phyloP scores from a whole-genome alignment of 2,113 vertebrate genomes.

The Dromiciops gliroides region DNA sequence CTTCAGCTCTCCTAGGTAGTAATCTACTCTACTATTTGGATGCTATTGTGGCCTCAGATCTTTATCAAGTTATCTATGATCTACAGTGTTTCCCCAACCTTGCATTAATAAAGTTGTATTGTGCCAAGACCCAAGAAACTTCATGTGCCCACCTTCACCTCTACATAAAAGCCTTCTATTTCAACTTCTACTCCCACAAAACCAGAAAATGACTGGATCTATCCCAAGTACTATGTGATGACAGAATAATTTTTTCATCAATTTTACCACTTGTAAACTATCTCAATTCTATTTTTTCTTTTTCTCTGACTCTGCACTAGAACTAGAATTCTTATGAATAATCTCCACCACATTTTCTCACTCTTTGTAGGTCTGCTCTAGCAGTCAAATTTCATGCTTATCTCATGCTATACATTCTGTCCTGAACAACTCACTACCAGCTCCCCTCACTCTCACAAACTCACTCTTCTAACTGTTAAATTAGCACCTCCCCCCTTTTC shows the following conservation, averaged over 20 bases:
- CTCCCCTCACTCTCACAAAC: neutral
- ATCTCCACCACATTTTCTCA: neutral
- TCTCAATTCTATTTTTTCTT: neutral
- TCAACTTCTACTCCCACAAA: neutral
- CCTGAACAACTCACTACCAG: neutral
- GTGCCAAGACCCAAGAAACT: no score
- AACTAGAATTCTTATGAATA: neutral
- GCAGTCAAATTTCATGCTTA: neutral
- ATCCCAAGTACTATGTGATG: neutral
- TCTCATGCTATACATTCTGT: neutral
- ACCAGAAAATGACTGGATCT: neutral
- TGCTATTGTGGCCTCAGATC: no score
- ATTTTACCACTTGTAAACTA: neutral
- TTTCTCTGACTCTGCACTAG: neutral
- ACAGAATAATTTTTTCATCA: neutral
- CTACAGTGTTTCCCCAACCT: no score
- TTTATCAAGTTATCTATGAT: no score
- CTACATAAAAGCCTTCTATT: neutral
- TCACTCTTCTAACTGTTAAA: neutral
- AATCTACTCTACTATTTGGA: neutral
- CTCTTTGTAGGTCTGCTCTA: neutral
- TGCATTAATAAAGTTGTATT: no score
- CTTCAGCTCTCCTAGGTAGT: no score
- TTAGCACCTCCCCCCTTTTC: neutral
- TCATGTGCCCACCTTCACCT: no score